Base-by-base conservation (phyloP, 2,113 vertebrate genomes). In the Ginglymostoma cirratum region DNA sequence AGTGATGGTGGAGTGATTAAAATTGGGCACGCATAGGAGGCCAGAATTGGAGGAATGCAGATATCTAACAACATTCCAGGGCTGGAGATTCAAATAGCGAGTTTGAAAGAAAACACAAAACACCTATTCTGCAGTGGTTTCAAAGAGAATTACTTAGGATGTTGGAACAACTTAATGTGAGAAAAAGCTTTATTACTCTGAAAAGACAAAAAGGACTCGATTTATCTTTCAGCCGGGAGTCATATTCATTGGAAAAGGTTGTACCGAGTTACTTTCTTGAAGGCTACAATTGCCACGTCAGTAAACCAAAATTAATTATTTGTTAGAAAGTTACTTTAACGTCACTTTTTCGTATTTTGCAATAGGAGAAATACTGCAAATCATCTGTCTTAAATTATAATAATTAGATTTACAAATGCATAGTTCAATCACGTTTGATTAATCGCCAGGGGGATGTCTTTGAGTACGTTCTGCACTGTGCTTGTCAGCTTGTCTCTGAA, bases 401-500 rank as follows among this genome's bases (percentile, higher is more conserved):
- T 21, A 45, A 45, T 45, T 45, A 7, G 38, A 42, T 5, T 6
- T 42, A 38, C 17, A 76, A 45, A 83, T 38, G 21, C n/a, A 19
- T 30, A 61, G 38, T 14, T 34, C 34, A 65, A 70, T 95, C 93
- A 69, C 8, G n/a, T 72, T 72, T 72, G 65, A 24, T 70, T 19
- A 1, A 45, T 48, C 12, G 4, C 19, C 3, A 14, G 5, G 45
- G 48, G 30, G 12, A 55, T 12, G 86, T 24, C 86, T 89, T 42
- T 45, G 86, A 89, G 24, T 23, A 4, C 10, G 45, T 48, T 52
- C 45, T 4, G 42, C 17, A 24, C 0, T 65, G 4, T 67, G 96
- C 72, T 96, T 95, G 76, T 97, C 95, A 97, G 65, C 96, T 96
- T 97, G 0, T 95, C 96, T 96, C 98, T 97, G 96, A 98, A 98